phyloP scores from a whole-genome alignment of 2,888 invertebrate genomes.

The Galeruca laticollis region DNA sequence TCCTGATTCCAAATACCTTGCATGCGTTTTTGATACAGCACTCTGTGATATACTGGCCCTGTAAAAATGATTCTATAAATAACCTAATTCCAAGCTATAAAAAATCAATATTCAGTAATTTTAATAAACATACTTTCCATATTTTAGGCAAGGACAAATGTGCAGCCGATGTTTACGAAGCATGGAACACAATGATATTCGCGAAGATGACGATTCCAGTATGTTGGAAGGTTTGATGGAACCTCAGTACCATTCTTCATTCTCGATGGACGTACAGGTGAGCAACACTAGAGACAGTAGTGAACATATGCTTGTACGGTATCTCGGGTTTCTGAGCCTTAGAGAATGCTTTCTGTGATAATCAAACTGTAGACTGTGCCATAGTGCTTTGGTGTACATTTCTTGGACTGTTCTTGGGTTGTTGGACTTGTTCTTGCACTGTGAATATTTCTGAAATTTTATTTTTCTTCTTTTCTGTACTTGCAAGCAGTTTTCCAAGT shows the following conservation, averaged over 20 bases:
- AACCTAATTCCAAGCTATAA: too few species aligned
- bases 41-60: too few species aligned
- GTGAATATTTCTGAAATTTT: background rate
- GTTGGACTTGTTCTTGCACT: constrained; percentile 24
- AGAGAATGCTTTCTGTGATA: constrained; percentile 57
- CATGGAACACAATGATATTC: constrained; percentile 70
- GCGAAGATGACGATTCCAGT: constrained; percentile 80
- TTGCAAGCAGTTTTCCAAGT: background rate
- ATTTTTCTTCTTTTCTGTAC: constrained; percentile 3
- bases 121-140: constrained; percentile 21
- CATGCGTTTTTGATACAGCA: too few species aligned
- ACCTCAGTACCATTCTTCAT: constrained; percentile 58
- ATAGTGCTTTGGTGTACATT: constrained; percentile 37
- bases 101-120: background rate
- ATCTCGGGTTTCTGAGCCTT: constrained; percentile 60
- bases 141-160: constrained; percentile 81
- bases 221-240: constrained; percentile 68
- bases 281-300: constrained; percentile 47
- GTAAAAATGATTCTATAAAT: too few species aligned
- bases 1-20: too few species aligned
- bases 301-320: constrained; percentile 54
- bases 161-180: constrained; percentile 84
- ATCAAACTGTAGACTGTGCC: constrained; percentile 13
- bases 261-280: constrained; percentile 65
- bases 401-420: constrained; percentile 17